These are phyloP conservation scores for Luehdorfia chinensis DNA, from an alignment of 1,140 invertebrate species.

Conservation along the genomic window DNA sequence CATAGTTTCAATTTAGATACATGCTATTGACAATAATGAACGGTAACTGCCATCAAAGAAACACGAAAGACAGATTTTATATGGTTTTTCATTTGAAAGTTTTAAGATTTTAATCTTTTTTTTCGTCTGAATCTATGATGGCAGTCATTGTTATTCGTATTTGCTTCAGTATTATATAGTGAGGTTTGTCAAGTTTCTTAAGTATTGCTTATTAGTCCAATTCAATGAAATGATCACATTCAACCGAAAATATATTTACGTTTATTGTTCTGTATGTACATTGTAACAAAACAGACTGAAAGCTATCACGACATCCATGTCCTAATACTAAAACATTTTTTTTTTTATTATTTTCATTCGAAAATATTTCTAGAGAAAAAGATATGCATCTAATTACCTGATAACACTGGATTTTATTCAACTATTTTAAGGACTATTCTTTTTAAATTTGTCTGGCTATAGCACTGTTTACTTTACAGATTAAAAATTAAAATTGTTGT, in stretches of 20 bases:
- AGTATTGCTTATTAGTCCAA: constrained; percentile 15
- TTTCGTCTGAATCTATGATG: neutral
- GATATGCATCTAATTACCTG: constrained; percentile 74
- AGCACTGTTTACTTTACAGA: constrained; percentile 46
- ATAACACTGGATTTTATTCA: constrained; percentile 57
- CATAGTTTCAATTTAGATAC: constrained; percentile 8
- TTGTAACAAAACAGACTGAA: constrained; percentile 37
- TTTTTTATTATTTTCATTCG: constrained; percentile 45
- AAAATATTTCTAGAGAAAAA: constrained; percentile 73
- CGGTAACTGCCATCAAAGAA: constrained; percentile 2
- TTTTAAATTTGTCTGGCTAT: constrained; percentile 32
- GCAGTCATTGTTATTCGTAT: neutral
- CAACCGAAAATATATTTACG: constrained; percentile 17
- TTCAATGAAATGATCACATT: constrained; percentile 15
- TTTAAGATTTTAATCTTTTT: too few species aligned
- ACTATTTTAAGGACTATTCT: constrained; percentile 54
- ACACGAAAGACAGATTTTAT: too few species aligned
- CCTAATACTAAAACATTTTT: constrained; percentile 65
- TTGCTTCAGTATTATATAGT: neutral
- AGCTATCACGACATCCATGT: constrained; percentile 68
- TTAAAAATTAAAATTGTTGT: constrained; percentile 16
- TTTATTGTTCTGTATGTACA: constrained; percentile 41
- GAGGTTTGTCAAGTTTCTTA: neutral
- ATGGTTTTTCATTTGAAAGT: too few species aligned
- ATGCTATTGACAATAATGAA: neutral